Percentiles rank a stretch among this genome's conserved stretches.
Evolutionary conservation across 2,797 vertebrate genomes (phyloP).

Genomic region (Tinamus major): DNA sequence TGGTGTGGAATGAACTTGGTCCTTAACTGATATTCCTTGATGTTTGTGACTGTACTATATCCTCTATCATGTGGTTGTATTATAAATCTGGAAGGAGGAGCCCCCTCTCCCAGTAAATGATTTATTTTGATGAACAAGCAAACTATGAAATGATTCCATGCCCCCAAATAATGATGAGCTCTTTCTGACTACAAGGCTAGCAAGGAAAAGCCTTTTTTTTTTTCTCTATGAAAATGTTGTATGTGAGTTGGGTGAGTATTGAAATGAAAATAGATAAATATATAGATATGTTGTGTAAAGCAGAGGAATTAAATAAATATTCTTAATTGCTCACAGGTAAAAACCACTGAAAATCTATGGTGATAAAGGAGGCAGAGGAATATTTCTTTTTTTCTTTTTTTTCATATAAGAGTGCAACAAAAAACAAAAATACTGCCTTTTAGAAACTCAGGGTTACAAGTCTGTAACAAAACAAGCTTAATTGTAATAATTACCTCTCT

Average conservation of each 20-base stretch:
- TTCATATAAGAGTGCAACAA: constrained; percentile 17
- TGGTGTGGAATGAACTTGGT: neutral
- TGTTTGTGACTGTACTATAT: neutral
- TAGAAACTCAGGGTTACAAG: constrained; percentile 52
- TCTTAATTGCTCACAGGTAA: neutral
- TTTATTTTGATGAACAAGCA: neutral
- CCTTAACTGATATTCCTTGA: neutral
- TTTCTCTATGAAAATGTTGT: neutral
- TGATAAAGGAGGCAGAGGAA: neutral
- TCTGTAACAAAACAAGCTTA: neutral
- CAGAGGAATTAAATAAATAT: neutral
- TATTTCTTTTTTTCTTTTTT: neutral
- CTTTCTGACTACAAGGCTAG: neutral
- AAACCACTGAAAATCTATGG: neutral
- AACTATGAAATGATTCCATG: neutral
- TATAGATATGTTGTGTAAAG: rapidly evolving
- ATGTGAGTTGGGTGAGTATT: neutral
- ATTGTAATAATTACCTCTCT: neutral
- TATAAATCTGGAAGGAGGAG: neutral
- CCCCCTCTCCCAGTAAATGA: neutral
- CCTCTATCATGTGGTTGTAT: rapidly evolving
- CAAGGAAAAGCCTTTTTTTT: neutral
- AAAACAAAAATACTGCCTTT: neutral
- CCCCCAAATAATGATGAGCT: neutral
- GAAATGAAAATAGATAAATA: rapidly evolving